phyloP scores from a whole-genome alignment of 92 coral and sea anemone species.

The Isaurus tuberculatus region DNA sequence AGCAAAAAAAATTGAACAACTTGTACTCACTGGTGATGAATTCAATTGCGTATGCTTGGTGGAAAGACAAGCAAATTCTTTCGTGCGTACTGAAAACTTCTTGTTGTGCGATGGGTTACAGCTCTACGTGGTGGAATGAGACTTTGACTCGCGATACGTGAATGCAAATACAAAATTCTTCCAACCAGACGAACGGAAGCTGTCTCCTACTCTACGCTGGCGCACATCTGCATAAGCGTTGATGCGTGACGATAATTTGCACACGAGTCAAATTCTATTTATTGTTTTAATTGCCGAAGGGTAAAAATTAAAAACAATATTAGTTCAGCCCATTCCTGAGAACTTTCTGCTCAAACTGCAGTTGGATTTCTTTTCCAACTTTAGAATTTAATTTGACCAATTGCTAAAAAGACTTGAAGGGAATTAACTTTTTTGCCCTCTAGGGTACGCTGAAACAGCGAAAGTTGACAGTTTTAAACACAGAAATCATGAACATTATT shows the following conservation, averaged over 20 bases:
- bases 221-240: slow-evolving; percentile 18
- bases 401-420: not conserved
- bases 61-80: not conserved
- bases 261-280: not conserved
- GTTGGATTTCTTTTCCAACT: not conserved
- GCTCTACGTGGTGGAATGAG: slow-evolving; percentile 52
- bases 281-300: not conserved
- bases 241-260: slow-evolving; percentile 39
- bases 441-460: too few relatives aligned
- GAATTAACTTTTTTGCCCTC: not conserved
- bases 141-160: slow-evolving; percentile 8
- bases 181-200: slow-evolving; percentile 34
- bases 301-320: not conserved
- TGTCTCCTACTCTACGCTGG: slow-evolving; percentile 13
- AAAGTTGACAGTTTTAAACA: too few relatives aligned
- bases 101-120: slow-evolving; percentile 10
- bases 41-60: not conserved
- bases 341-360: not conserved
- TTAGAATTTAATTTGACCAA: not conserved
- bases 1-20: not conserved
- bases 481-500: too few relatives aligned
- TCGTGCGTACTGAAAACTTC: not conserved
- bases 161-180: not conserved
- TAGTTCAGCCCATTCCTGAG: not conserved
- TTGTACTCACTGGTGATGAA: slow-evolving; percentile 6